Base-by-base conservation (phyloP, 2,888 invertebrate species). In the Cordylochernes scorpioides region DNA sequence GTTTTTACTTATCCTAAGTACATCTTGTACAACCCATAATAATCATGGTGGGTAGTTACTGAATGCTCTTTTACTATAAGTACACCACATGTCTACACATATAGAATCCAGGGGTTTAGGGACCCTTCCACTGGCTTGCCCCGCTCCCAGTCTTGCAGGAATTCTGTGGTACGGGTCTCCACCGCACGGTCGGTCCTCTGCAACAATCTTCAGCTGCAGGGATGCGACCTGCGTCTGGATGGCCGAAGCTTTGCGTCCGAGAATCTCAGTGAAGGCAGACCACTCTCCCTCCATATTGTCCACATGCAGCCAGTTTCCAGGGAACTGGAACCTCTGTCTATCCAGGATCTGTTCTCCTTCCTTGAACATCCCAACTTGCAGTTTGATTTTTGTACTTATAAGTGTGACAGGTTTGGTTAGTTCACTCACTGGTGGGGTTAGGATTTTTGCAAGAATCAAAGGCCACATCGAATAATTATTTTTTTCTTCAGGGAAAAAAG, bases 231-330 rank as follows among this genome's bases (percentile, higher is more conserved):
- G 88, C 2, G 78, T 77, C 51, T 88, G 88, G 45, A 91, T 91
- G 24, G 82, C 77, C 1, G 82, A 74, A 52, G 97, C 94, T 58
- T 97, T 97, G 31, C 97, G 68, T 49, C 82, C 77, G 55, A 99
- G 82, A 36, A 99, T 97, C 57, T 99, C 97, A 50, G 82, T 84
- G 51, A 99, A 94, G 0, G 97, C 94, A 25, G 84, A 78, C 97
- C 97, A 99, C 63, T 99, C 99, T 2, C 97, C 97, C 56, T 97
- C 94, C 33, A 99, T 75, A 51, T 94, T 88, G 53, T 99, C 97
- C 24, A 91, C 88, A 50, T 97, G 88, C 37, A 97, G 58, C 99
- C 99, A 99, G 45, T 70, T 71, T 28, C 71, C 67, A 8, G 97
- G 97, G 55, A 99, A 94, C 56, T 94, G 94, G 64, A 94, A 97